These are phyloP conservation scores for rat (Rattus norvegicus) DNA, from an alignment of 2,113 vertebrate species.

Conservation along the genomic window GRCr8 NC_086025.1:111909501-111910000, in stretches of 20 bases:
- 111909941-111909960: neutral
- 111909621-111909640: neutral
- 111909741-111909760: neutral
- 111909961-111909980: neutral
- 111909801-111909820: conserved; percentile 45
- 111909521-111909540: neutral
- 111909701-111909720: neutral
- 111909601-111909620: rapidly evolving
- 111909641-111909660: neutral
- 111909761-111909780: conserved; percentile 54
- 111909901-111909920: rapidly evolving
- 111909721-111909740: conserved; percentile 47
- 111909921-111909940: neutral
- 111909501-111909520: neutral
- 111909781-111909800: conserved; percentile 75
- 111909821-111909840: neutral
- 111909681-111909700: conserved; percentile 64
- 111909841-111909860: neutral
- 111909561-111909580: too few relatives aligned
- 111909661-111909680: conserved; percentile 80
- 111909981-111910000: neutral
- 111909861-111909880: neutral
- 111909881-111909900: too few relatives aligned
- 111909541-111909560: neutral
- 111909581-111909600: neutral